Base-by-base conservation (phyloP, 2,113 vertebrate species). In the Lepus europaeus region DNA sequence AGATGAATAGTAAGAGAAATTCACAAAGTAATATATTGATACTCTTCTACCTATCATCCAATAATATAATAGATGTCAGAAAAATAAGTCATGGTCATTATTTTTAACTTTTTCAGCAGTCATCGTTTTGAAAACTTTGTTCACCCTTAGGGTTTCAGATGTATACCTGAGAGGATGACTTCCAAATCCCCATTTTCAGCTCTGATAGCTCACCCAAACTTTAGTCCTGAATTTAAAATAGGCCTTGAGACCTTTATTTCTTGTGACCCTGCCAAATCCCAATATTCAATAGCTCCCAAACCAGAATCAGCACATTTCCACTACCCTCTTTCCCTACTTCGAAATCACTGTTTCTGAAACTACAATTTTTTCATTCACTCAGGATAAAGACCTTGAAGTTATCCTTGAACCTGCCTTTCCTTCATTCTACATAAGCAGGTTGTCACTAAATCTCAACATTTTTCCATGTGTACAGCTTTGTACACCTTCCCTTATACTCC, bases 61-160 rank as follows among this genome's bases (percentile, higher is more conserved):
- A 53, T 79, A 74, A 61, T 56, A 78, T n/a, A 78, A 88, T n/a
- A 63, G 27, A 93, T 90, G 16, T 51, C 23, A 86, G 22, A 16
- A 97, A 90, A 95, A 89, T 64, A 85, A 96, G 91, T 87, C 73
- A 69, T 29, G 9, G 51, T 88, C 27, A 74, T 92, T 81, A 70
- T 74, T 93, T 96, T 95, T 76, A 63, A 85, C 31, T 87, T 93
- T 86, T 86, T 94, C 85, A 94, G 31, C 59, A 91, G 92, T 89
- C 2, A n/a, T 80, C 12, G 9, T 49, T 59, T 87, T 36, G n/a
- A 63, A 90, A 95, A 90, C 22, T 6, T 36, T 95, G 53, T 59
- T 74, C 9, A 6, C n/a, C 20, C 10, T 83, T 51, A 68, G 45
- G 3, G 14, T 90, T 94, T 92, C 79, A 87, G 33, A n/a, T 78